A percentile compares a stretch with the other conserved stretches of the same genome.
Evolutionary conservation across 2,888 invertebrate genomes (phyloP).

Genomic region (Temnothorax ravouxi): DNA sequence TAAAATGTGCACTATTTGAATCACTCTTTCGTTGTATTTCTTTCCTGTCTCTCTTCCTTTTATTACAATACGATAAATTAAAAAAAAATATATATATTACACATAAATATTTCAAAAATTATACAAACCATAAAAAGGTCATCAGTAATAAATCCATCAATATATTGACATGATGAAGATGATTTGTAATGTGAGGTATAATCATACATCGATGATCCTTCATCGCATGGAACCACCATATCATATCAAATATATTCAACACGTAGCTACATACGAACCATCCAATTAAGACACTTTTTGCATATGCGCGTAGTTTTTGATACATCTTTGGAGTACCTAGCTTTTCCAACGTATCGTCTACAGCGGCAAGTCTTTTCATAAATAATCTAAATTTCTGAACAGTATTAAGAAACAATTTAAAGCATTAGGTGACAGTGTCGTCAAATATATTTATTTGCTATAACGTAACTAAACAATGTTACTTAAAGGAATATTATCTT

Average conservation of each 20-base stretch:
- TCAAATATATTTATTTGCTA: background rate
- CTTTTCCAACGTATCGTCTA: conserved; percentile 14
- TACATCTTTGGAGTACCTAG: conserved; percentile 8
- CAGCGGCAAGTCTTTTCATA: conserved; percentile 9
- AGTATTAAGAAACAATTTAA: background rate
- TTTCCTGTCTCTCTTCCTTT: no score
- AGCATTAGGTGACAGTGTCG: background rate
- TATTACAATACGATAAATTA: background rate
- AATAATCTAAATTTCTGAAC: conserved; percentile 19
- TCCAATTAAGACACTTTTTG: background rate
- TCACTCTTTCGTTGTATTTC: no score
- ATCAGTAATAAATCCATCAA: background rate
- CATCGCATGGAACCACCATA: background rate
- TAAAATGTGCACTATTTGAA: no score
- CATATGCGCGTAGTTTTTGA: background rate
- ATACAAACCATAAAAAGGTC: conserved; percentile 10
- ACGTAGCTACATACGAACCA: background rate
- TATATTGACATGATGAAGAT: background rate
- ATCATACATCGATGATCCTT: background rate
- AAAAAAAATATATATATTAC: background rate
- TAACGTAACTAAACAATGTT: background rate
- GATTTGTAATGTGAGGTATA: background rate
- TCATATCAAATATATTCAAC: background rate
- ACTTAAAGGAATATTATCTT: background rate
- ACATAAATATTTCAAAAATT: background rate